A percentile compares a stretch with the other conserved stretches of the same genome.
phyloP scores from a whole-genome alignment of 53 echinoderm and acorn worm species.

The Pentamera pediparva region DNA sequence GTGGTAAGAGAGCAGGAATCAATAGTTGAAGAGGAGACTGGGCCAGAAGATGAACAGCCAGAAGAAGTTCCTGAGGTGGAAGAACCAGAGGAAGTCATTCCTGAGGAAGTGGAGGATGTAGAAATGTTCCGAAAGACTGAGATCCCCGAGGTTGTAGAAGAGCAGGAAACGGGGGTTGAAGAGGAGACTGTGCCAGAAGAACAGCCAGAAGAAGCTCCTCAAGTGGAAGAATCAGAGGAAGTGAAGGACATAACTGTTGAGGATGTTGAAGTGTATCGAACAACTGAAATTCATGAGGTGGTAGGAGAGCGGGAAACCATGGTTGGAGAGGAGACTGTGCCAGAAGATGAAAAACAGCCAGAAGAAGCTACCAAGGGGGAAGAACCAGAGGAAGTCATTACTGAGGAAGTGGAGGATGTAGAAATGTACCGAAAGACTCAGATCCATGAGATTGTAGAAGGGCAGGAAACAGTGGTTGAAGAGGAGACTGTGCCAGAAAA shows the following conservation, averaged over 20 bases:
- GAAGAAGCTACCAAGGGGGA: constrained; percentile 1
- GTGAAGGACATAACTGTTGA: not conserved
- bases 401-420: not conserved
- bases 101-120: constrained; percentile 20
- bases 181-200: not conserved
- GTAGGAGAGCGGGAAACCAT: not conserved
- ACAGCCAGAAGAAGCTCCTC: not conserved
- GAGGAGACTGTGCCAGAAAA: constrained; percentile 7
- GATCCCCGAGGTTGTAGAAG: constrained; percentile 6
- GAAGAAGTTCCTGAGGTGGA: not conserved
- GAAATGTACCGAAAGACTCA: not conserved
- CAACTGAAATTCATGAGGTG: constrained; percentile 17
- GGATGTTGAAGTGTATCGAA: not conserved
- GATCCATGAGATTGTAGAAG: constrained; percentile 6
- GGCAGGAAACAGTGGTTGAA: constrained; percentile 26
- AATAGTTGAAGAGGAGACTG: not conserved
- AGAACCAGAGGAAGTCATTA: not conserved
- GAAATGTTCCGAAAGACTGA: not conserved
- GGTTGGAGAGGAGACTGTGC: not conserved
- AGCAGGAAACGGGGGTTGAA: not conserved
- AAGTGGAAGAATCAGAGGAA: constrained; percentile 1
- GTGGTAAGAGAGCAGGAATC: not conserved
- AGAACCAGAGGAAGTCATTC: not conserved
- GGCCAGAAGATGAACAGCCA: not conserved
- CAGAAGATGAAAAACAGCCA: not conserved